These are phyloP conservation scores for Chironomus striatipennis DNA, from an alignment of 1,140 invertebrate species.

Conservation along the genomic window DNA sequence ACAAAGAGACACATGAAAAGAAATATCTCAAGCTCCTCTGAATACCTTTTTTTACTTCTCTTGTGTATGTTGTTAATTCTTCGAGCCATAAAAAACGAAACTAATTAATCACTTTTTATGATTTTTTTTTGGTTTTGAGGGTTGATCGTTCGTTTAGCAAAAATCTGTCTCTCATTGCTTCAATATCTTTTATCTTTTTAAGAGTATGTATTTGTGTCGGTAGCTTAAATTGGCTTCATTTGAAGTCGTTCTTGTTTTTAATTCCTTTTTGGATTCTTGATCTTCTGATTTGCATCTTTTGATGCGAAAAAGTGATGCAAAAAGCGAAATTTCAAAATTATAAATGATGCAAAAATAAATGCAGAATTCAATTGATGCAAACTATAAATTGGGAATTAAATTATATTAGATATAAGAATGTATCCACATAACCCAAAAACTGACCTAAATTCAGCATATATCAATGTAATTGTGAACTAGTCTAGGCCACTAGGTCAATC, in stretches of 20 bases:
- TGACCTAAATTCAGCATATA: too few species aligned
- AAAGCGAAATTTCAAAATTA: too few species aligned
- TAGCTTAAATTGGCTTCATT: not conserved
- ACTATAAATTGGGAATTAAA: too few species aligned
- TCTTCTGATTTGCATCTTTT: too few species aligned
- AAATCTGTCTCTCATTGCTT: not conserved
- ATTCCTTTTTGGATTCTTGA: not conserved
- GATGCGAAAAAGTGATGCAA: too few species aligned
- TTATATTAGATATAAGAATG: too few species aligned
- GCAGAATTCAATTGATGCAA: too few species aligned
- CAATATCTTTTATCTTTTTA: not conserved
- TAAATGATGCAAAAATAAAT: too few species aligned
- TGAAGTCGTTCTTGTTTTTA: not conserved
- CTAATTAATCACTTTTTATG: constrained; percentile 23
- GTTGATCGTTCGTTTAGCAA: constrained; percentile 10
- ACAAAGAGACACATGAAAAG: not conserved
- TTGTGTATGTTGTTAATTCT: constrained; percentile 2
- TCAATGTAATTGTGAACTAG: too few species aligned
- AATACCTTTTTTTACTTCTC: not conserved
- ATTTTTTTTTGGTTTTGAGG: not conserved
- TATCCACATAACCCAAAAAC: too few species aligned
- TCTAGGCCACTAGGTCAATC: too few species aligned
- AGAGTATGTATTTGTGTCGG: not conserved
- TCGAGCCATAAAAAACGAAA: constrained; percentile 19
- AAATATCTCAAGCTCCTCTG: not conserved